These are phyloP conservation scores for Hippocampus kuda DNA, from an alignment of 2,797 vertebrate species.

Conservation along the genomic window DNA sequence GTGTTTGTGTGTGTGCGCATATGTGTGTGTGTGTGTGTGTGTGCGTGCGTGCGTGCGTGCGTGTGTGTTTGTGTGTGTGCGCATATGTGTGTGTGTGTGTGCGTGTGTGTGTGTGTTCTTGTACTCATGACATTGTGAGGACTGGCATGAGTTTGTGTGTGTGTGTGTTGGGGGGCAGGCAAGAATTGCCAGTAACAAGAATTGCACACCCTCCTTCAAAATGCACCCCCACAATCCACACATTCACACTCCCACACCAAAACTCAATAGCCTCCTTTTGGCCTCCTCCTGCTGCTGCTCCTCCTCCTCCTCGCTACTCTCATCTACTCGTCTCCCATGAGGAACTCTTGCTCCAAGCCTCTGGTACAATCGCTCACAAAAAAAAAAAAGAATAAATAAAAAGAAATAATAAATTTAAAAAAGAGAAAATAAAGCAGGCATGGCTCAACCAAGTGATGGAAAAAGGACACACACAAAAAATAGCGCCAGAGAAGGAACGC, in stretches of 20 bases:
- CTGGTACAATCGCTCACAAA: constrained; percentile 37
- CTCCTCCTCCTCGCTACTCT: constrained; percentile 47
- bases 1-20: no score
- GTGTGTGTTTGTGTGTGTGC: no score
- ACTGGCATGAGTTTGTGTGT: no score
- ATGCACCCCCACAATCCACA: constrained; percentile 23
- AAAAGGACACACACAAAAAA: constrained; percentile 38
- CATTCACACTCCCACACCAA: constrained; percentile 32
- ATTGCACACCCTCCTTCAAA: constrained; percentile 36
- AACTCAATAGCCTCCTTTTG: constrained; percentile 38
- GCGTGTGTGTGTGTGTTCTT: no score
- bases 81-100: no score
- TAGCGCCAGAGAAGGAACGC: constrained; percentile 46
- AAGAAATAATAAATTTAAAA: no score
- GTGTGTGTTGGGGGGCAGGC: no score
- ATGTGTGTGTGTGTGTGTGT: no score
- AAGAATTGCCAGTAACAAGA: constrained; percentile 4
- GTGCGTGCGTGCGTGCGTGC: no score
- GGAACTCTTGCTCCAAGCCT: constrained; percentile 59
- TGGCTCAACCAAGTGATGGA: constrained; percentile 50
- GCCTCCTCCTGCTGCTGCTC: constrained; percentile 27
- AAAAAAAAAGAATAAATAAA: constrained; percentile 6
- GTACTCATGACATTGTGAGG: no score
- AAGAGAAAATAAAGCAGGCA: constrained; percentile 25
- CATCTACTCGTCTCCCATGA: constrained; percentile 56